phyloP scores from a whole-genome alignment of 1,140 invertebrate species.

The Plutomurus gul region DNA sequence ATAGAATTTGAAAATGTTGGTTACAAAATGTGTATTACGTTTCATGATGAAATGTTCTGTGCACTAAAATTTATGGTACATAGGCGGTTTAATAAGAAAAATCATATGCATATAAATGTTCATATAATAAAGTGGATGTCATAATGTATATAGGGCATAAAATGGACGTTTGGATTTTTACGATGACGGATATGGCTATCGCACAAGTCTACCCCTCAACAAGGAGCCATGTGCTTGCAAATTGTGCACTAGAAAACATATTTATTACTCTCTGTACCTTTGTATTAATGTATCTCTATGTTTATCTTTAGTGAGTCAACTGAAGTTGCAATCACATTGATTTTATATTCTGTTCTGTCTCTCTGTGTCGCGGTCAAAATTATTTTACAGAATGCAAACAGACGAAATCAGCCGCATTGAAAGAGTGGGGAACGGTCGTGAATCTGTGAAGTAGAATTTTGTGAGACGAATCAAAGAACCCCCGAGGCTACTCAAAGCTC shows the following conservation, averaged over 20 bases:
- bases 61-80: too few relatives aligned
- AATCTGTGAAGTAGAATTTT: not conserved
- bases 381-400: not conserved
- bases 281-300: not conserved
- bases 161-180: not conserved
- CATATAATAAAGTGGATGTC: not conserved
- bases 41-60: too few relatives aligned
- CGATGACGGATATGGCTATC: not conserved
- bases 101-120: too few relatives aligned
- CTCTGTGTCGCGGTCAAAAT: not conserved
- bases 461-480: not conserved
- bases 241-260: too few relatives aligned
- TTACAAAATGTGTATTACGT: too few relatives aligned
- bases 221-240: not conserved
- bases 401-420: not conserved
- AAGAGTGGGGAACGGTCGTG: not conserved
- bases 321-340: not conserved
- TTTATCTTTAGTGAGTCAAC: not conserved
- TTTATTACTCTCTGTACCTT: not conserved
- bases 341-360: too few relatives aligned
- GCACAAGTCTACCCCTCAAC: not conserved
- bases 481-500: constrained; percentile 16
- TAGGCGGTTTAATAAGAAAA: too few relatives aligned
- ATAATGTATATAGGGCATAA: not conserved
- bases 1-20: too few relatives aligned